Percentiles rank a stretch among this genome's conserved stretches.
Conservation (phyloP, 2,888 invertebrate species). For the Lithophane semibrunnea region DNA sequence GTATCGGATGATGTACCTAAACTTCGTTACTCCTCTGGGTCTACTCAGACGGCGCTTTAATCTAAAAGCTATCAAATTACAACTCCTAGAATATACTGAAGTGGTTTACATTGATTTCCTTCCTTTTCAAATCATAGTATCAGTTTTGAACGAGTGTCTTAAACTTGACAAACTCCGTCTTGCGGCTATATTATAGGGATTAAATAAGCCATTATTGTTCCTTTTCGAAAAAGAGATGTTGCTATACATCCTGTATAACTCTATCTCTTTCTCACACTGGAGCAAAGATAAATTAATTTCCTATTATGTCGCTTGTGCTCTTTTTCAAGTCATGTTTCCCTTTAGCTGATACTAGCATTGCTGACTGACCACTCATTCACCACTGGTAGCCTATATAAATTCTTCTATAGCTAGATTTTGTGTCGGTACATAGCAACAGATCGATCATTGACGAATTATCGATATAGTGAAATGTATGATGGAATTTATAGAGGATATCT, state of each 20-base stretch:
- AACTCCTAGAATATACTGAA: conserved; percentile 61
- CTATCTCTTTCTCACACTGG: not conserved
- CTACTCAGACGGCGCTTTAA: conserved; percentile 68
- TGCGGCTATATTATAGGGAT: not conserved
- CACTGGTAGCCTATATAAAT: not conserved
- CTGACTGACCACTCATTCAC: not conserved
- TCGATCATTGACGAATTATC: not conserved
- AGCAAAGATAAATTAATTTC: not conserved
- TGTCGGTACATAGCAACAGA: not conserved
- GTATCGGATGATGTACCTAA: conserved; percentile 60
- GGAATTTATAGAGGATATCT: no score
- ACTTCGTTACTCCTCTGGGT: conserved; percentile 69
- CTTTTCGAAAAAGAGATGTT: not conserved
- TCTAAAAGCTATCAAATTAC: conserved; percentile 74
- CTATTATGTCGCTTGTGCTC: not conserved
- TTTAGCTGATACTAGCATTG: not conserved
- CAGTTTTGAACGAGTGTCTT: conserved; percentile 19
- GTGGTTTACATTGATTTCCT: conserved; percentile 61
- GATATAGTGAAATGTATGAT: not conserved
- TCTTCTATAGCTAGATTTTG: not conserved
- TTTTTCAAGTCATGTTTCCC: not conserved
- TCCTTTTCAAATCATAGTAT: conserved; percentile 55
- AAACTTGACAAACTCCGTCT: not conserved
- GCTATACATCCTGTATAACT: no score
- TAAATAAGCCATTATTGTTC: no score